phyloP scores from a whole-genome alignment of 2,888 invertebrate genomes.

The Oasisia sp. region DNA sequence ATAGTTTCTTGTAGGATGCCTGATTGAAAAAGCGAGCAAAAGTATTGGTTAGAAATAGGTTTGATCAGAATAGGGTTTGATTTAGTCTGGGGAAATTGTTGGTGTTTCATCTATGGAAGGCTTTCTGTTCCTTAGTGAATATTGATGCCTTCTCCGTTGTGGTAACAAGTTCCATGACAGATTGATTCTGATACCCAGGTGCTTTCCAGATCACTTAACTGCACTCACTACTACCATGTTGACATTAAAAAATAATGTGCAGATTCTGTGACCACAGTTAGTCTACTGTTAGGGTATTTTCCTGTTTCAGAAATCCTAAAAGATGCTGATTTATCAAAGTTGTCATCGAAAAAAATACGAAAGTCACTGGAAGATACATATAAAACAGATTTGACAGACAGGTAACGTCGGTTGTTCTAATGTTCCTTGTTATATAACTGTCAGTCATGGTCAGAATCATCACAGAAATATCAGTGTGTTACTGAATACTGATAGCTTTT shows the following conservation, averaged over 20 bases:
- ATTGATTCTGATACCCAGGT: too few species aligned
- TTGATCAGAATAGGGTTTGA: too few species aligned
- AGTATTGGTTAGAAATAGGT: too few species aligned
- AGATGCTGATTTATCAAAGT: constrained; percentile 84
- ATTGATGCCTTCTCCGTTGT: too few species aligned
- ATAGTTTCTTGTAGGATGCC: too few species aligned
- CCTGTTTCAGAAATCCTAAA: constrained; percentile 82
- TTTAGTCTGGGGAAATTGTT: too few species aligned
- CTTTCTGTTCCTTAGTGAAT: too few species aligned
- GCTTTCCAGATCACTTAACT: background rate
- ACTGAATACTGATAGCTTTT: too few species aligned
- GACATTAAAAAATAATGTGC: background rate
- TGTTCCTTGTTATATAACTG: background rate
- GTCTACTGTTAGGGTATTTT: background rate
- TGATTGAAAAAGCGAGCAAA: too few species aligned
- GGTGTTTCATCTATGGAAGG: too few species aligned
- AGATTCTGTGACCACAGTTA: background rate
- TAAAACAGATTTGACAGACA: constrained; percentile 77
- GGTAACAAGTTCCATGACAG: too few species aligned
- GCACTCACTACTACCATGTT: background rate
- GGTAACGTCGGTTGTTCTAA: constrained; percentile 61
- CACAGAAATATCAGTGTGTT: too few species aligned
- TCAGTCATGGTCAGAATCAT: background rate
- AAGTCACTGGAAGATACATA: constrained; percentile 85
- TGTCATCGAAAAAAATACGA: constrained; percentile 90